Percentiles rank a stretch among this genome's conserved stretches.
Conservation (phyloP, 2,888 invertebrate species). For the Idaea aversata region DNA sequence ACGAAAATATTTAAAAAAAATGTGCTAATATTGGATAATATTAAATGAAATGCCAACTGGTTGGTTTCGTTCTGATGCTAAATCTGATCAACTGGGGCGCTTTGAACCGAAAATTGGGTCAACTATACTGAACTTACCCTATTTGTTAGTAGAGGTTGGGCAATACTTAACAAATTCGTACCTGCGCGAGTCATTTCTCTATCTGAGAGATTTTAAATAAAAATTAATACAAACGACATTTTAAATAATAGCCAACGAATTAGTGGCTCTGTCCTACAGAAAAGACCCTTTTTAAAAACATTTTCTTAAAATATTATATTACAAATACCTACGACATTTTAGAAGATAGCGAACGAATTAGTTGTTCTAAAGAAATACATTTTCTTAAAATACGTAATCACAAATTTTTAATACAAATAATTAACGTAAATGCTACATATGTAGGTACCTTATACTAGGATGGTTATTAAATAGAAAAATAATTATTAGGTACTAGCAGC, state of each 20-base stretch:
- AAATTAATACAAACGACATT: background rate
- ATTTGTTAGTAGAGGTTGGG: slow-evolving; percentile 1
- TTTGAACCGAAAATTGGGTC: slow-evolving; percentile 13
- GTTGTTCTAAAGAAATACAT: no score
- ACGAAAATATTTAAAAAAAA: no score
- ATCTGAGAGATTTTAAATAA: background rate
- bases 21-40: background rate
- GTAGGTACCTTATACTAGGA: no score
- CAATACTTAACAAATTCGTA: background rate
- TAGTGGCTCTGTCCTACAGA: background rate
- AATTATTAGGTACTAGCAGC: no score
- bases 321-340: no score
- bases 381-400: no score
- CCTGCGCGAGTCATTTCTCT: background rate
- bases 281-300: background rate
- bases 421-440: no score
- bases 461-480: no score
- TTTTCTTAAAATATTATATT: background rate
- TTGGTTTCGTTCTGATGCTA: background rate
- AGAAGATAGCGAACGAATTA: no score
- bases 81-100: background rate
- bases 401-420: no score
- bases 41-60: background rate
- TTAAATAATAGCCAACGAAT: background rate
- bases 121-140: slow-evolving; percentile 2